Evolutionary conservation across 2,113 vertebrate species (phyloP).

Genomic region (Pseudopodoces humilis): DNA sequence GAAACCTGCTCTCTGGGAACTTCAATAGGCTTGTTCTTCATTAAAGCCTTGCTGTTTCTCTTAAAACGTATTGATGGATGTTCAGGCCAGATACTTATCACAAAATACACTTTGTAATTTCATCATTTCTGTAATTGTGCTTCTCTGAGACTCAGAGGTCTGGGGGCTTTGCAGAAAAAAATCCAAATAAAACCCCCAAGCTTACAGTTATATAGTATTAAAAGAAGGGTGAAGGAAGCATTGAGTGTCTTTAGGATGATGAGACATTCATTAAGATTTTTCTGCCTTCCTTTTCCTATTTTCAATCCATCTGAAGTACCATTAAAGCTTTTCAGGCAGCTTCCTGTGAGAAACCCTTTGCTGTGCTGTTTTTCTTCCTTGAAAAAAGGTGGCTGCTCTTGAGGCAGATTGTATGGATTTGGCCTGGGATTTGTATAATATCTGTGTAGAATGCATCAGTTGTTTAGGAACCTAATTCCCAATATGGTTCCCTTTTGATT

Average conservation of each 20-base stretch:
- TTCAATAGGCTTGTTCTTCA: constrained; percentile 50
- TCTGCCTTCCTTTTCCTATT: constrained; percentile 71
- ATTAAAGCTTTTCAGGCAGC: constrained; percentile 86
- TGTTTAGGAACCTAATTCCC: constrained; percentile 84
- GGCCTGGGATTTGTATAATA: constrained; percentile 82
- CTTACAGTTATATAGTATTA: constrained; percentile 37
- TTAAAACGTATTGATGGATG: constrained; percentile 27
- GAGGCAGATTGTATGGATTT: constrained; percentile 73
- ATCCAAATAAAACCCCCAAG: constrained; percentile 45
- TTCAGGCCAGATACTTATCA: constrained; percentile 6
- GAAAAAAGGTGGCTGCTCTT: constrained; percentile 82
- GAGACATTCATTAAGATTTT: constrained; percentile 81
- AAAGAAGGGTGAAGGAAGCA: constrained; percentile 49
- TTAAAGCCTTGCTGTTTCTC: constrained; percentile 32
- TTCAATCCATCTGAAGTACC: constrained; percentile 80
- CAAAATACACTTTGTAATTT: constrained; percentile 57
- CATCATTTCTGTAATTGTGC: constrained; percentile 29
- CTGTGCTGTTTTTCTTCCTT: constrained; percentile 74
- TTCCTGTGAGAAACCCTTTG: constrained; percentile 85
- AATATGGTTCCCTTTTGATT: constrained; percentile 82
- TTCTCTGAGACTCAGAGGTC: not conserved
- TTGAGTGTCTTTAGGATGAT: constrained; percentile 78
- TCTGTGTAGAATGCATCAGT: constrained; percentile 75
- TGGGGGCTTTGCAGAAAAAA: constrained; percentile 9
- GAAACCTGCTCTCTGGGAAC: constrained; percentile 44